These are phyloP conservation scores for Stenichneumon culpator DNA, from an alignment of 2,888 invertebrate species.

Conservation along the genomic window DNA sequence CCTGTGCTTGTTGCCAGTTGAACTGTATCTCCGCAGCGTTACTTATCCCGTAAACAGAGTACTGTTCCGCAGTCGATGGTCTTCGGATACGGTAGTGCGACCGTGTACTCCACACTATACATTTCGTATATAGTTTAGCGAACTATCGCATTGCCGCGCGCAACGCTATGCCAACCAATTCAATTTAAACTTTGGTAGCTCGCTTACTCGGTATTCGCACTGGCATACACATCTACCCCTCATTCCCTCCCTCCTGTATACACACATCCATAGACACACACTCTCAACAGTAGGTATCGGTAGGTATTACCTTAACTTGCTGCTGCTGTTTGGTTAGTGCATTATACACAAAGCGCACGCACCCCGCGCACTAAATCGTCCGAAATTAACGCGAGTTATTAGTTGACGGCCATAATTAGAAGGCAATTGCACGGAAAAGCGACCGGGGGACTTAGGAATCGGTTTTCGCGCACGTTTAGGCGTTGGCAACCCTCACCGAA, in stretches of 20 bases:
- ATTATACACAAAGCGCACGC: constrained; percentile 59
- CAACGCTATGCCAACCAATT: constrained; percentile 82
- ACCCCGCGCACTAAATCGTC: constrained; percentile 82
- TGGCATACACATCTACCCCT: constrained; percentile 38
- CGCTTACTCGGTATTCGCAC: constrained; percentile 62
- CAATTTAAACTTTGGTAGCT: constrained; percentile 84
- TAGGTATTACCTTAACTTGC: constrained; percentile 53
- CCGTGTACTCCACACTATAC: constrained; percentile 59
- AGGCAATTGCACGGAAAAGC: constrained; percentile 84
- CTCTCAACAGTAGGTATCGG: constrained; percentile 51
- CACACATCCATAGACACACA: constrained; percentile 18
- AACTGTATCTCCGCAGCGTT: constrained; percentile 83
- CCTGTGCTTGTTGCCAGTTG: constrained; percentile 79
- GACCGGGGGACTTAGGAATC: constrained; percentile 63
- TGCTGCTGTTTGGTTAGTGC: constrained; percentile 42
- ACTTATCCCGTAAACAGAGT: constrained; percentile 83
- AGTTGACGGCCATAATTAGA: constrained; percentile 84
- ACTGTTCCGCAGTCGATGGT: constrained; percentile 83
- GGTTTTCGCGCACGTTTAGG: constrained; percentile 64
- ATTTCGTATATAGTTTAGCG: constrained; percentile 79
- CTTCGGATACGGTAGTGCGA: constrained; percentile 81
- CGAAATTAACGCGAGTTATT: constrained; percentile 85
- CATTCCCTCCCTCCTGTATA: constrained; percentile 40
- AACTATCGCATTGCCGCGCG: constrained; percentile 78
- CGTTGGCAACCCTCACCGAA: constrained; percentile 40